Evolutionary conservation across 1,140 invertebrate genomes (phyloP).

Genomic region (Oreohelix idahoensis): DNA sequence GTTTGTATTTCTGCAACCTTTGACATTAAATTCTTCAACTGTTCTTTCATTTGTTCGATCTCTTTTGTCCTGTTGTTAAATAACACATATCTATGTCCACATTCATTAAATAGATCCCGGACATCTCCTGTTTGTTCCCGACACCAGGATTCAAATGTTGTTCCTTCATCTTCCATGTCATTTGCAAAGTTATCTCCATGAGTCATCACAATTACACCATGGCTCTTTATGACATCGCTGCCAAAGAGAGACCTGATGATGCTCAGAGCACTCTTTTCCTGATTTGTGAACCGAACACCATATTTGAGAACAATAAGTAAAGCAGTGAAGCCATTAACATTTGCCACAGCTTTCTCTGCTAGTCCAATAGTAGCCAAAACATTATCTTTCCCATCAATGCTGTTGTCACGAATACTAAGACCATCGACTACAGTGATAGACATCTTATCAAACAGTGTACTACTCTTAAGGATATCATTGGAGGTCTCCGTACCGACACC

Average conservation of each 20-base stretch:
- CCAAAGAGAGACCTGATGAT: neutral
- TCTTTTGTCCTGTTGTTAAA: conserved; percentile 25
- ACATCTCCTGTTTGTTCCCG: conserved; percentile 3
- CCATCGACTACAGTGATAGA: neutral
- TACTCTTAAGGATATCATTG: neutral
- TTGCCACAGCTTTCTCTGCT: neutral
- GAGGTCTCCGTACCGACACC: conserved; percentile 37
- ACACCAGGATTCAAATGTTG: conserved; percentile 18
- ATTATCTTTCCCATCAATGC: neutral
- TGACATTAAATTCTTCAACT: neutral
- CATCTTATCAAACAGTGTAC: neutral
- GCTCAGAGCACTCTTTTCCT: neutral
- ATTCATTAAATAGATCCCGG: neutral
- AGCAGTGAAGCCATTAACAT: neutral
- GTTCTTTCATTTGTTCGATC: neutral
- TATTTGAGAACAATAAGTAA: conserved; percentile 55
- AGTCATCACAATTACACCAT: conserved; percentile 15
- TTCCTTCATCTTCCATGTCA: neutral
- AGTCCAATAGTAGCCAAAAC: neutral
- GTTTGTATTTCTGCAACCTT: neutral
- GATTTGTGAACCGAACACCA: conserved; percentile 50
- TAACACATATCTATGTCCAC: conserved; percentile 10
- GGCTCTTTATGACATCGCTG: neutral
- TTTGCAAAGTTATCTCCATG: conserved; percentile 16
- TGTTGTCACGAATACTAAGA: neutral